Conservation (phyloP, 1,140 invertebrate genomes). For the Drosophila melanica region DNA sequence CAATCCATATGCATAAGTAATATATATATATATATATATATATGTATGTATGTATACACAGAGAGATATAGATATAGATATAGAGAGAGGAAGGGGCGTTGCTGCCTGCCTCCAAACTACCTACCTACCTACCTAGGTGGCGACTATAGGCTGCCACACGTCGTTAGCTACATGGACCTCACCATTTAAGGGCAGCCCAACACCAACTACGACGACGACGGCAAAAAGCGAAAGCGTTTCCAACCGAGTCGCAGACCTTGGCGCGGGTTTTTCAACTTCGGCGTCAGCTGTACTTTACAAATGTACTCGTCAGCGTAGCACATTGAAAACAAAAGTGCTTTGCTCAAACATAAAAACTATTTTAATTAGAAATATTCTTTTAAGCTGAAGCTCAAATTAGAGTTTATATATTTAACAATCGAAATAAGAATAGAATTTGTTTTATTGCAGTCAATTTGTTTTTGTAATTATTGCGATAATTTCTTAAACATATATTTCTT, state of each 20-base stretch:
- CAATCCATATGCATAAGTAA: slow-evolving; percentile 54
- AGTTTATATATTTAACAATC: too few relatives aligned
- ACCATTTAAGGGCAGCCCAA: slow-evolving; percentile 49
- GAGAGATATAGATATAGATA: neutral
- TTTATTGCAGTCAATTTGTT: neutral
- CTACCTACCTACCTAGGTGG: slow-evolving; percentile 11
- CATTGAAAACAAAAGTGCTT: neutral
- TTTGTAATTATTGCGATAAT: neutral
- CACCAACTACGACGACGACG: slow-evolving; percentile 32
- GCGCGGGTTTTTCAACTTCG: slow-evolving; percentile 75
- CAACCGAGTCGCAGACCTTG: slow-evolving; percentile 61
- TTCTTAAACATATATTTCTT: neutral
- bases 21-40: slow-evolving; percentile 4
- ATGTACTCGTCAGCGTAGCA: slow-evolving; percentile 2
- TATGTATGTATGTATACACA: slow-evolving; percentile 5
- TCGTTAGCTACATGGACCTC: slow-evolving; percentile 38
- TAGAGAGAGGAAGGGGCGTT: neutral
- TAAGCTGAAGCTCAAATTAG: too few relatives aligned
- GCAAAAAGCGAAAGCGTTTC: slow-evolving; percentile 79
- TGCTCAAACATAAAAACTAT: too few relatives aligned
- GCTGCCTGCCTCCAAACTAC: neutral
- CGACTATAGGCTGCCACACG: slow-evolving; percentile 36
- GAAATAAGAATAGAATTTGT: too few relatives aligned
- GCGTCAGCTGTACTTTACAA: slow-evolving; percentile 15
- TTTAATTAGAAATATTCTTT: too few relatives aligned